Base-by-base conservation (phyloP, 2,888 invertebrate genomes). In the Zhuqinia jingwanae region DNA sequence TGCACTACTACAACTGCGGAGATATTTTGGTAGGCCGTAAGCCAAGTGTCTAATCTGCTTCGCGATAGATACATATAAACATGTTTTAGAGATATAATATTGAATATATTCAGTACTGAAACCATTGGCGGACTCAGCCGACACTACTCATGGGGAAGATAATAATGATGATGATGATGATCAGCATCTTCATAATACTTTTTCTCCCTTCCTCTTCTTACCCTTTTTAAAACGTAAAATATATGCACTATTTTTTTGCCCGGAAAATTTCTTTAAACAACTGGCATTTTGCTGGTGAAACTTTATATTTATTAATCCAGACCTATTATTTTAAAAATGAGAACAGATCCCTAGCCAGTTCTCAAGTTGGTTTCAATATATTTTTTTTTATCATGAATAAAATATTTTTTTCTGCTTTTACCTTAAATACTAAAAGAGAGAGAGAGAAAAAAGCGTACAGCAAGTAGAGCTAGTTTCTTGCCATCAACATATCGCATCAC, bases 381-480 rank as follows among this genome's bases (percentile, higher is more conserved):
- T 70, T 25, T 10, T 63, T n/a, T n/a, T 47, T 63, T 42, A 42
- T 76, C 77, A 77, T 84, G 83, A 76, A 84, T 84, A 84, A 84
- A 84, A 77, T 83, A 82, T 73, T 22, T 36, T 42, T 63, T n/a
- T n/a, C n/a, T n/a, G n/a, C 11, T 20, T 83, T 2, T 5, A 36
- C 68, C 11, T 17, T 68, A 22, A 22, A 8, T 22, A 17, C 6
- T 17, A 53, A n/a, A n/a, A n/a, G n/a, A n/a, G n/a, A n/a, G n/a
- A n/a, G n/a, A n/a, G n/a, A n/a, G n/a, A n/a, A n/a, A n/a, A n/a
- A n/a, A n/a, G n/a, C n/a, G n/a, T n/a, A n/a, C n/a, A n/a, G n/a
- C n/a, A n/a, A n/a, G n/a, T n/a, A n/a, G n/a, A n/a, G n/a, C n/a
- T n/a, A n/a, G n/a, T n/a, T n/a, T n/a, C n/a, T n/a, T n/a, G n/a